These are phyloP conservation scores for Varanus salvator DNA, from an alignment of 2,113 vertebrate genomes.

Conservation along the genomic window DNA sequence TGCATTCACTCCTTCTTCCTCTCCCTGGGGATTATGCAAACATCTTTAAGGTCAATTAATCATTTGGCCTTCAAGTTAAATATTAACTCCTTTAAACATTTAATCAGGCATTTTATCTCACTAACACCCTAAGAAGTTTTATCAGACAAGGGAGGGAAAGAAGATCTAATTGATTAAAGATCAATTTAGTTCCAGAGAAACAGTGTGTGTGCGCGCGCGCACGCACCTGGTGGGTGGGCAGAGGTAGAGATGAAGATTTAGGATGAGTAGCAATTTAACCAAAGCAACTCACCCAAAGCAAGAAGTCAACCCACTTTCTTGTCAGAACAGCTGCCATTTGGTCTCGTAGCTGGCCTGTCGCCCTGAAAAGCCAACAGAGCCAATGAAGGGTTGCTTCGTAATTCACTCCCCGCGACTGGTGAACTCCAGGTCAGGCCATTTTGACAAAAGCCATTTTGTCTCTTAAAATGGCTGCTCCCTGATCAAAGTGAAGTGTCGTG, in stretches of 20 bases:
- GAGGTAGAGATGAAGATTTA: neutral
- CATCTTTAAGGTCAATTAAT: conserved; percentile 24
- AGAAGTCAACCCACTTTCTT: neutral
- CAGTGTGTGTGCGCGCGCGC: no score
- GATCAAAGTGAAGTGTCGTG: neutral
- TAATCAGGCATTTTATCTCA: conserved; percentile 24
- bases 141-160: neutral
- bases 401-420: neutral
- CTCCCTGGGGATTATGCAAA: neutral
- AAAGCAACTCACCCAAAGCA: neutral
- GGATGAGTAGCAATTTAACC: neutral
- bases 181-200: neutral
- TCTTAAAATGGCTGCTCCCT: neutral
- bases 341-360: neutral
- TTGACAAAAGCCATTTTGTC: neutral
- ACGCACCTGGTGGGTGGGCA: no score
- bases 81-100: conserved; percentile 21
- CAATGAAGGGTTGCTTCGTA: neutral
- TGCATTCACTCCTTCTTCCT: neutral
- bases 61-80: neutral
- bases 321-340: neutral
- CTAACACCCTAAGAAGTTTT: neutral
- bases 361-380: neutral
- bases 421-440: neutral
- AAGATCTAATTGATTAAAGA: conserved; percentile 1